Evolutionary conservation across 2,113 vertebrate species (phyloP).

Genomic region (Prinia subflava): DNA sequence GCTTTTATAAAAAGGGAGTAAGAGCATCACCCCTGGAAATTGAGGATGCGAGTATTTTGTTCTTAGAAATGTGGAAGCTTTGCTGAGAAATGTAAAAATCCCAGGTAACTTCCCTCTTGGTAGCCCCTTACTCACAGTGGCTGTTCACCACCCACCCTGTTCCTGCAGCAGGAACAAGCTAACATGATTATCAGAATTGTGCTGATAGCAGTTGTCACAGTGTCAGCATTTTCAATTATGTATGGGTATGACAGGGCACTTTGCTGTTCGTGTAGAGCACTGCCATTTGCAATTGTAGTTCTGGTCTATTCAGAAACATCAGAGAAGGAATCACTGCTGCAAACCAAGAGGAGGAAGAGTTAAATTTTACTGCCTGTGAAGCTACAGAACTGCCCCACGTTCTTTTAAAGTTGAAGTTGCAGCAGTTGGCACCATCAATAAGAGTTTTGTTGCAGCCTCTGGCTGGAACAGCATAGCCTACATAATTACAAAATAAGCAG

Average conservation of each 20-base stretch:
- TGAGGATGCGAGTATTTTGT: background rate
- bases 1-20: background rate
- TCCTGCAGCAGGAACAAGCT: background rate
- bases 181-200: background rate
- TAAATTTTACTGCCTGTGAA: background rate
- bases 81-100: background rate
- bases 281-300: background rate
- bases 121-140: background rate
- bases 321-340: background rate
- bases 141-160: background rate
- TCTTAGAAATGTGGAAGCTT: background rate
- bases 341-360: background rate
- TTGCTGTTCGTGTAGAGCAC: background rate
- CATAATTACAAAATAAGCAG: constrained; percentile 17
- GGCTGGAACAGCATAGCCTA: background rate
- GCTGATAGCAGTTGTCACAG: constrained; percentile 29
- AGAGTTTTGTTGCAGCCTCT: constrained; percentile 6
- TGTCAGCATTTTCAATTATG: constrained; percentile 45
- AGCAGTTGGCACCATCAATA: background rate
- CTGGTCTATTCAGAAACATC: background rate
- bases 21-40: background rate
- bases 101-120: background rate
- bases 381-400: background rate
- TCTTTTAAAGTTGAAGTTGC: background rate
- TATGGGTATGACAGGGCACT: constrained; percentile 3